Evolutionary conservation across 2,888 invertebrate species (phyloP).

Genomic region (Pseudolycoriella hygida): DNA sequence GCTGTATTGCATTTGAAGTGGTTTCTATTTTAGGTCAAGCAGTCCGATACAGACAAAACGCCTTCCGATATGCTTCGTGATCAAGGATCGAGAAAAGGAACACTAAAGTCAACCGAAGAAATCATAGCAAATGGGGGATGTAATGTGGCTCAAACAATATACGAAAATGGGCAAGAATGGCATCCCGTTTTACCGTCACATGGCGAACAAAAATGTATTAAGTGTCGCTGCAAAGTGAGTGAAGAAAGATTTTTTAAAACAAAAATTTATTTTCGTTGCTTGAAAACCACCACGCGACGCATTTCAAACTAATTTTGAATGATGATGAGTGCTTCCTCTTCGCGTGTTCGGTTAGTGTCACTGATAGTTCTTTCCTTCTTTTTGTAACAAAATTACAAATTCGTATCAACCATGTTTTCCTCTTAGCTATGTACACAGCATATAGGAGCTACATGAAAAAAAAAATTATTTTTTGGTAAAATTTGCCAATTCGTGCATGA

Average conservation of each 20-base stretch:
- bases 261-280: too few species aligned
- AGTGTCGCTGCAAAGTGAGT: constrained; percentile 76
- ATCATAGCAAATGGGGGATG: constrained; percentile 67
- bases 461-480: too few species aligned
- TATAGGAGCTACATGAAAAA: too few species aligned
- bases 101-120: constrained; percentile 37
- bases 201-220: constrained; percentile 76
- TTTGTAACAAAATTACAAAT: too few species aligned
- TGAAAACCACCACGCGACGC: too few species aligned
- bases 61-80: constrained; percentile 18
- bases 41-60: constrained; percentile 11
- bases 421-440: too few species aligned
- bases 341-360: too few species aligned
- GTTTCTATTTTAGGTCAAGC: neutral
- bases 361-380: too few species aligned
- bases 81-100: constrained; percentile 20
- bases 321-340: too few species aligned
- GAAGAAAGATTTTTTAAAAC: neutral
- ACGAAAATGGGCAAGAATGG: constrained; percentile 60
- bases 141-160: constrained; percentile 42
- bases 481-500: too few species aligned
- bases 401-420: too few species aligned
- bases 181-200: constrained; percentile 76
- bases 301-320: too few species aligned
- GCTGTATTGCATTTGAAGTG: neutral